Conservation (phyloP, 37 sponge, comb jelly and placozoan genomes). For the Crambe crambe region DNA sequence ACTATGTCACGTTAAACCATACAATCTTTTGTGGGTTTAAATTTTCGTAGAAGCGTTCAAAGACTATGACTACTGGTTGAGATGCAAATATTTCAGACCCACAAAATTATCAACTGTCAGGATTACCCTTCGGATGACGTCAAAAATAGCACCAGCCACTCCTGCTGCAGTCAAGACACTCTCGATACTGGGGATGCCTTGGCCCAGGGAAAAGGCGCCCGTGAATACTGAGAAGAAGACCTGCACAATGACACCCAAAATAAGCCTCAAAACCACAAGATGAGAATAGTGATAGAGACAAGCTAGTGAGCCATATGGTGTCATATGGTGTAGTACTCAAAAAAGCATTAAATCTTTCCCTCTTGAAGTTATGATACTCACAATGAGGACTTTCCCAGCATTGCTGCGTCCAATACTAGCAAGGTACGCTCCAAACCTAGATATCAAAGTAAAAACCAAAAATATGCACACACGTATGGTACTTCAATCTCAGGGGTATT, state of each 20-base stretch:
- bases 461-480: too few species aligned
- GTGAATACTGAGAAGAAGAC: slow-evolving; percentile 73
- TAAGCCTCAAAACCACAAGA: too few species aligned
- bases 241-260: slow-evolving; percentile 14
- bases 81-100: background rate
- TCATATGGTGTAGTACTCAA: too few species aligned
- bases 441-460: too few species aligned
- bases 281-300: too few species aligned
- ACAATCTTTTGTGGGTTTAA: too few species aligned
- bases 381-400: slow-evolving; percentile 52
- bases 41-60: too few species aligned
- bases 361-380: slow-evolving; percentile 25
- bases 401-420: slow-evolving; percentile 5
- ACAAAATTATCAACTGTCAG: background rate
- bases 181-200: slow-evolving; percentile 67
- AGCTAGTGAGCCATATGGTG: too few species aligned
- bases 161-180: slow-evolving; percentile 54
- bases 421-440: slow-evolving; percentile 63
- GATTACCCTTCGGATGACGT: slow-evolving; percentile 66
- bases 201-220: slow-evolving; percentile 80
- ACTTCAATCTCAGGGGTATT: too few species aligned
- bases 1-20: too few species aligned
- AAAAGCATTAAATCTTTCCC: too few species aligned
- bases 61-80: too few species aligned
- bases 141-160: slow-evolving; percentile 50